Evolutionary conservation across 2,113 vertebrate species (phyloP), one percentile per base, ranked within the genome.

Genomic region (Micronycteris hirsuta): DNA sequence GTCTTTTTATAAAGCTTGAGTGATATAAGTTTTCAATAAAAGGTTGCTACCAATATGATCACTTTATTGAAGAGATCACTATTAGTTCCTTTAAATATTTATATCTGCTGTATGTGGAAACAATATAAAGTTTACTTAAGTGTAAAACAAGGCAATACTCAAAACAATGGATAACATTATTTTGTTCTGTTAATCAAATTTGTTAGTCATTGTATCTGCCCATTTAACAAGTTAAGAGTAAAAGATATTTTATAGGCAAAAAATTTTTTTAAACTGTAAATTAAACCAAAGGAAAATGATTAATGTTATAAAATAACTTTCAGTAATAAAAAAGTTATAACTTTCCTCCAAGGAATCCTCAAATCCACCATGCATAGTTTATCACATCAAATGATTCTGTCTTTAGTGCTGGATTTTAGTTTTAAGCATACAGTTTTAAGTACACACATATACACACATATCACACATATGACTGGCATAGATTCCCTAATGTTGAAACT

Each of bases 41-140:
- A 97, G 96, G 97, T 98, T 98, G 97, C 97, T 98, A 94, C 97
- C 93, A 97, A 96, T 96, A 98, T 97, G 82, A 97, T 96, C 98
- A 95, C 98, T 97, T 98, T 97, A 97, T 94, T 96, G 90, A 96
- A 83, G 93, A 97, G 93, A 89, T 98, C 94, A 96, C 49, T 95
- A 86, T 76, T 93, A 94, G 89, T 95, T 96, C 38, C 92, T 95
- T 80, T 91, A 94, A 89, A 91, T 91, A 89, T 74, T 92, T 74
- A 88, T 95, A 78, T 71, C 92, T 61, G 90, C 84, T 73, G 81
- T 90, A 97, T 93, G 36, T 96, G 86, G 58, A 95, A 94, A 93
- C 81, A 61, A 36, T 86, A 78, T 97, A 94, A 97, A 97, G 92
- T 95, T 1, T 91, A 45, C n/a, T 58, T 86, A 93, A 95, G 54